Evolutionary conservation across 2,797 vertebrate species (phyloP).

Genomic region (Chiloscyllium punctatum): DNA sequence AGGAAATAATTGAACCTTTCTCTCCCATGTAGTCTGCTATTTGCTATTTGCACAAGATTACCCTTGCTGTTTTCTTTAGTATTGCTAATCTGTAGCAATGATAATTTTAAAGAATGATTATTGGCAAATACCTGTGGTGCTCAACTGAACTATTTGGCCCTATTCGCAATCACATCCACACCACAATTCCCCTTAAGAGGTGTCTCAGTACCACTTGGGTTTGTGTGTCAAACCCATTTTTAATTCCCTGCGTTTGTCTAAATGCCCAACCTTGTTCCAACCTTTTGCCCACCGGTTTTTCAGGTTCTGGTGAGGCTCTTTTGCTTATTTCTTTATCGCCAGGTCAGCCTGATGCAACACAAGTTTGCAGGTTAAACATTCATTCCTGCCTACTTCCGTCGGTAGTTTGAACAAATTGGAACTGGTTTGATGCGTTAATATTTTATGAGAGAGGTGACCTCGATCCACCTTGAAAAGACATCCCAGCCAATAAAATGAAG

Average conservation of each 20-base stretch:
- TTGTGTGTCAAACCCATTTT: slow-evolving; percentile 11
- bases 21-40: background rate
- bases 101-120: background rate
- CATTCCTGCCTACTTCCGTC: background rate
- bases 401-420: background rate
- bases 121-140: background rate
- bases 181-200: background rate
- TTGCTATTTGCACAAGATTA: background rate
- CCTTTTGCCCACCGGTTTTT: background rate
- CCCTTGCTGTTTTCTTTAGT: background rate
- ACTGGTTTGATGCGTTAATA: background rate
- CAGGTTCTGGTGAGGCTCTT: background rate
- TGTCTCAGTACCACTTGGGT: background rate
- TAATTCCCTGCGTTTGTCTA: background rate
- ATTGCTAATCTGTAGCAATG: background rate
- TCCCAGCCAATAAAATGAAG: background rate
- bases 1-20: background rate
- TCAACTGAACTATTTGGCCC: background rate
- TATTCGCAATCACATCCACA: background rate
- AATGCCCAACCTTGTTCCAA: background rate
- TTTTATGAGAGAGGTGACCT: background rate
- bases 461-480: background rate
- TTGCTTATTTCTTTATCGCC: background rate
- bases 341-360: background rate
- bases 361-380: background rate